Conservation (phyloP, 2,888 invertebrate species). For the Dyspetes luteomarginatus region DNA sequence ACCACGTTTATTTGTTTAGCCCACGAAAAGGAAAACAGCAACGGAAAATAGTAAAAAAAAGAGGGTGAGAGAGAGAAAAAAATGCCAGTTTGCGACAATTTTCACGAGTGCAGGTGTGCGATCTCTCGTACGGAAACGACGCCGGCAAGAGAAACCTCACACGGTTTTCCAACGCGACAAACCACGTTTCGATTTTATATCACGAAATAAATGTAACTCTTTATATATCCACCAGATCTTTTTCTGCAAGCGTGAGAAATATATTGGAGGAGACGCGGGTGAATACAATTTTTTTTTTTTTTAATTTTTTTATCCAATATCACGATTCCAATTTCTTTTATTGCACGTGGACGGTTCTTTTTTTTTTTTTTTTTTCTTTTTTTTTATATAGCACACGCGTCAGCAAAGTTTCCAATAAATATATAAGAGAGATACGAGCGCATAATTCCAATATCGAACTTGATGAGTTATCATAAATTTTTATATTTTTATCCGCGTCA, state of each 20-base stretch:
- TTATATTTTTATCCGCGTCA: no score
- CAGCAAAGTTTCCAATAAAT: no score
- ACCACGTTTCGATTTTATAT: conserved; percentile 41
- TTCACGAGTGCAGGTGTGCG: conserved; percentile 33
- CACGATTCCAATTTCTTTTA: no score
- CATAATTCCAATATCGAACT: no score
- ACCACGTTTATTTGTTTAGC: conserved; percentile 53
- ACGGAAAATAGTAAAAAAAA: conserved; percentile 15
- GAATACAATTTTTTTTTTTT: conserved; percentile 6
- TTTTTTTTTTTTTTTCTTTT: no score
- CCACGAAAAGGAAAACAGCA: conserved; percentile 21
- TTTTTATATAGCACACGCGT: no score
- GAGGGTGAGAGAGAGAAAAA: background rate
- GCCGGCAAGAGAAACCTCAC: background rate
- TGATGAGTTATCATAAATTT: no score
- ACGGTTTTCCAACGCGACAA: conserved; percentile 30
- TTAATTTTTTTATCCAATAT: background rate
- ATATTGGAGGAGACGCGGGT: background rate
- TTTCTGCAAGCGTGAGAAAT: background rate
- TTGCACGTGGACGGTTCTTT: no score
- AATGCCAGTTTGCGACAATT: conserved; percentile 5
- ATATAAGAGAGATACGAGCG: no score
- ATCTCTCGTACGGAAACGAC: background rate
- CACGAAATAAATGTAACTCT: conserved; percentile 40
- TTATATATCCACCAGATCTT: no score